Evolutionary conservation across 2,113 vertebrate species (phyloP).

Genomic region (Hassar affinis): DNA sequence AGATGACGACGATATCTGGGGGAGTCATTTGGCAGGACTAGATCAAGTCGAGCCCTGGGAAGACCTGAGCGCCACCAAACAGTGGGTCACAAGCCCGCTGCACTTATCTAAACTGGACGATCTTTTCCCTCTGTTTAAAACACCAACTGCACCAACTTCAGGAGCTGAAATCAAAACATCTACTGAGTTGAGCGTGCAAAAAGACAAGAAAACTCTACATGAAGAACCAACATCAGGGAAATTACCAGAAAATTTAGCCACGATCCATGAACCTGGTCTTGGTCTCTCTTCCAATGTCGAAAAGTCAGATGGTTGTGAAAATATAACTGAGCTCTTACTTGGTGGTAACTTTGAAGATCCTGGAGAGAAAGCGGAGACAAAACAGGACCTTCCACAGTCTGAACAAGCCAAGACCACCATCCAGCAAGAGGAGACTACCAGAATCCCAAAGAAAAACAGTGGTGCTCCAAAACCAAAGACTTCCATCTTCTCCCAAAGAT

Average conservation of each 20-base stretch:
- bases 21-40: slow-evolving; percentile 75
- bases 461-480: slow-evolving; percentile 62
- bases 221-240: slow-evolving; percentile 12
- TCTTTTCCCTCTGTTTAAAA: slow-evolving; percentile 64
- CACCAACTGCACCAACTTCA: slow-evolving; percentile 50
- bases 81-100: slow-evolving; percentile 96
- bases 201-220: neutral
- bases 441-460: slow-evolving; percentile 55
- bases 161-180: slow-evolving; percentile 38
- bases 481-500: slow-evolving; percentile 61
- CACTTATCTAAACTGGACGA: slow-evolving; percentile 88
- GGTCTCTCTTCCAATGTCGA: slow-evolving; percentile 8
- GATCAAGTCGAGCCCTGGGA: slow-evolving; percentile 94
- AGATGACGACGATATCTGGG: slow-evolving; percentile 79
- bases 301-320: slow-evolving; percentile 26
- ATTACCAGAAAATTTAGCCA: slow-evolving; percentile 25
- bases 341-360: slow-evolving; percentile 48
- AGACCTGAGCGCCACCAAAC: slow-evolving; percentile 75
- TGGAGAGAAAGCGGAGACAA: slow-evolving; percentile 53
- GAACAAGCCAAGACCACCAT: slow-evolving; percentile 28
- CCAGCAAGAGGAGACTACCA: slow-evolving; percentile 46
- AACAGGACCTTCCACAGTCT: slow-evolving; percentile 51
- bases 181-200: slow-evolving; percentile 41
- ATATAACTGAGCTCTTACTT: slow-evolving; percentile 41
- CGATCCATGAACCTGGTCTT: neutral